Evolutionary conservation across 2,113 vertebrate genomes (phyloP), one percentile per base, ranked within the genome.

Genomic region (Crotalus helleri): DNA sequence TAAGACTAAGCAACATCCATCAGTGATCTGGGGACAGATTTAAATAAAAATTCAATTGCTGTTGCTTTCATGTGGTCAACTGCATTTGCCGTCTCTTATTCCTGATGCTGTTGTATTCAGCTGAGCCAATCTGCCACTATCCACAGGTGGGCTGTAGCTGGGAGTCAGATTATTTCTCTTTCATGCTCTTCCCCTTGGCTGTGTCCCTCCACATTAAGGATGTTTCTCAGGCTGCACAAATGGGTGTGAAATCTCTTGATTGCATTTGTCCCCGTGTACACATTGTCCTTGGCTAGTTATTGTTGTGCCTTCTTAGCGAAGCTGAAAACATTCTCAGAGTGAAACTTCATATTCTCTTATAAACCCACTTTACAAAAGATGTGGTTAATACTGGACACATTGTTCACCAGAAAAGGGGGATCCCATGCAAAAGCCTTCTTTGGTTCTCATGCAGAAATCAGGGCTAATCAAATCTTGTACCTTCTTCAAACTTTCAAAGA

Each of bases 151-250:
- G 96, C 95, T 96, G 94, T 95, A 96, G 95, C 97, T 95, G 88
- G 94, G 95, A 97, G 96, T 96, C 95, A 96, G 95, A 96, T 95
- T 94, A 97, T 97, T 97, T 96, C 95, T 97, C 97, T 97, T 97
- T 96, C 96, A 94, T 95, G 94, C 95, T 97, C 96, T 96, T 97
- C 96, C 95, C 96, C 96, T 97, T 96, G 95, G 92, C 95, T 58
- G 91, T 96, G 95, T 96, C 95, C 96, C 96, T 92, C 93, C 95
- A 92, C 95, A 96, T 97, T 97, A 97, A 96, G 95, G 94, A 95
- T 97, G 94, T 97, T 97, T 97, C 96, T 96, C 95, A 97, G 94
- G 95, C 96, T 95, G 94, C 95, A 96, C 96, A 97, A 97, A 97
- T 96, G 95, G 94, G 95, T 97, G 96, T 97, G 96, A 97, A 97